phyloP scores from a whole-genome alignment of 1,140 invertebrate genomes.

The Sesamia nonagrioides region DNA sequence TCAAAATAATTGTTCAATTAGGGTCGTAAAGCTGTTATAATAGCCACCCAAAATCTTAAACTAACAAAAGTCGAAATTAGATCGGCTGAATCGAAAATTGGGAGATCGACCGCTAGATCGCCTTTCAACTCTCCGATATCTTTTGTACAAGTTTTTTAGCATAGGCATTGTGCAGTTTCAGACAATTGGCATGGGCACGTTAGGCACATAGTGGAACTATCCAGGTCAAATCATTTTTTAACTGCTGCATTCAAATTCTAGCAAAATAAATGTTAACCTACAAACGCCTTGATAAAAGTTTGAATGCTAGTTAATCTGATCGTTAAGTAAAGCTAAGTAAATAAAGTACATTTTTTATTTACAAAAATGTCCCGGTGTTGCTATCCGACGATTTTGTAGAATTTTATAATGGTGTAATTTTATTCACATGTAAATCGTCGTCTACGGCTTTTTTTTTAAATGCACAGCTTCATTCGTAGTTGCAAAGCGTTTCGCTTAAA shows the following conservation, averaged over 20 bases:
- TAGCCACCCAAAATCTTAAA: neutral
- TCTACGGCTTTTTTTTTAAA: conserved; percentile 73
- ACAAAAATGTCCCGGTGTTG: conserved; percentile 50
- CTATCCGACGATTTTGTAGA: conserved; percentile 57
- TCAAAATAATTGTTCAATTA: too few relatives aligned
- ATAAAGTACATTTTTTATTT: conserved; percentile 46
- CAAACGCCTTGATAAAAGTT: neutral
- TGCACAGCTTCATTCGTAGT: conserved; percentile 83
- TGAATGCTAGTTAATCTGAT: neutral
- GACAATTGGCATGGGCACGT: neutral
- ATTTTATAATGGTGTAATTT: conserved; percentile 69
- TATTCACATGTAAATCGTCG: conserved; percentile 75
- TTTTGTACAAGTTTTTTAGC: conserved; percentile 25
- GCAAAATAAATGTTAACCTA: neutral
- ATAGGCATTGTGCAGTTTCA: conserved; percentile 28
- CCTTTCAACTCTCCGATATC: conserved; percentile 11
- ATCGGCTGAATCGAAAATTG: conserved; percentile 8
- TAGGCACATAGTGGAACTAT: conserved; percentile 8
- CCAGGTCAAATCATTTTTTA: neutral
- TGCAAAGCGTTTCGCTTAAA: conserved; percentile 80
- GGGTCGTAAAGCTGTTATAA: neutral
- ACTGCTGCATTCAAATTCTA: conserved; percentile 9
- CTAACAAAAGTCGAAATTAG: conserved; percentile 11
- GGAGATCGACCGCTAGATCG: conserved; percentile 11
- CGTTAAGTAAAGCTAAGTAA: neutral